Evolutionary conservation across 2,888 invertebrate species (phyloP), one percentile per base, ranked within the genome.

Genomic region (Acanthosepion pharaonis): DNA sequence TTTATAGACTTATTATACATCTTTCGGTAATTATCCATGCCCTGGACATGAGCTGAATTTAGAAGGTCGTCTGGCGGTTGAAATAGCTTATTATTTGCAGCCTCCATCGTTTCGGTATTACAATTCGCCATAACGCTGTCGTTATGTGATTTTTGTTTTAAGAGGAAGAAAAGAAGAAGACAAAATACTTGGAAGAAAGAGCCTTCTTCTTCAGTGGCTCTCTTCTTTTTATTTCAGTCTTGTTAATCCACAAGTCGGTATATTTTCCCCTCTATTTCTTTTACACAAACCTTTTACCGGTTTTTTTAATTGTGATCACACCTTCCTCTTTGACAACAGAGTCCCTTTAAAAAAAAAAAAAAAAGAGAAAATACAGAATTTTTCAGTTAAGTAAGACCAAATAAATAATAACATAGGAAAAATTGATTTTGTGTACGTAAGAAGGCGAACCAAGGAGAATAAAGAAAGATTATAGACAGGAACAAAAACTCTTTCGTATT

Each of bases 1-100:
- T 99, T 98, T 95, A 99, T 98, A 0, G 99, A 99, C 97, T 98
- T 98, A 96, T 98, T 98, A 97, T 99, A 98, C 98, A 99, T 98
- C 96, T 98, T 98, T 96, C 98, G 98, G 97, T 99, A 99, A 96
- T 99, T 98, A 51, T 98, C 98, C 97, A 98, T 98, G 95, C 98
- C 98, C 94, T 98, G 98, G 96, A 98, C 98, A 97, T 98, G 97
- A 15, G 98, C 97, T 94, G 96, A 96, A 93, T 96, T 95, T 94
- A 96, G 96, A 91, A 97, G 94, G 93, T 95, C 94, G 94, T 95
- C 91, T 15, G 97, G 96, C 42, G 97, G 97, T 94, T 95, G 95
- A 94, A 95, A 96, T 28, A 95, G 33, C n/a, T 64, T 51, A 23
- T 51, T 18, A 33, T 53, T 55, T 33, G n/a, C 59, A 55, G 49